Percentiles rank a stretch among this genome's conserved stretches.
Conservation (phyloP, 2,888 invertebrate genomes). For the Opisthograptis luteolata region DNA sequence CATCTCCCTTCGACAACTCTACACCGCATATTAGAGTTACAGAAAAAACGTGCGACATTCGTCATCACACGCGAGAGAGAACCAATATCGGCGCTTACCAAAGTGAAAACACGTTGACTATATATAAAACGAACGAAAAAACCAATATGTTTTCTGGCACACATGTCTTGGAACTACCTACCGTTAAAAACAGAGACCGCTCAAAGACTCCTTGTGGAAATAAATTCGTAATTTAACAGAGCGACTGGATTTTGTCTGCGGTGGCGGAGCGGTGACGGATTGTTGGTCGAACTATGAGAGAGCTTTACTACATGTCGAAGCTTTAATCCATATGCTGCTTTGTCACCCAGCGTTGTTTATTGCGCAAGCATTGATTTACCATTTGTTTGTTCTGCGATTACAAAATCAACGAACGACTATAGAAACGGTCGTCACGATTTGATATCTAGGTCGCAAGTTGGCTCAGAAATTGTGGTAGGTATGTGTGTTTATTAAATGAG, state of each 20-base stretch:
- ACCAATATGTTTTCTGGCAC: slow-evolving; percentile 70
- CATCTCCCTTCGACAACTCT: slow-evolving; percentile 3
- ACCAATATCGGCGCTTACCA: slow-evolving; percentile 64
- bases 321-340: too few relatives aligned
- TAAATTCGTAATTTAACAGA: slow-evolving; percentile 71
- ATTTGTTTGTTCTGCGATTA: too few relatives aligned
- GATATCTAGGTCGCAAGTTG: too few relatives aligned
- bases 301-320: too few relatives aligned
- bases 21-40: slow-evolving; percentile 33
- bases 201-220: slow-evolving; percentile 58
- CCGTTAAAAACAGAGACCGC: slow-evolving; percentile 65
- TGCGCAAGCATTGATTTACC: too few relatives aligned
- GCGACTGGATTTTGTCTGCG: slow-evolving; percentile 60
- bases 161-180: slow-evolving; percentile 66
- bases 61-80: slow-evolving; percentile 57
- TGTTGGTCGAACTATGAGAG: too few relatives aligned
- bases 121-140: slow-evolving; percentile 71
- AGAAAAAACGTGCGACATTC: slow-evolving; percentile 52
- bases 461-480: too few relatives aligned
- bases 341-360: too few relatives aligned
- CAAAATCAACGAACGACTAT: too few relatives aligned
- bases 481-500: too few relatives aligned
- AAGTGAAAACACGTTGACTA: slow-evolving; percentile 62
- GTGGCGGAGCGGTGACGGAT: background rate
- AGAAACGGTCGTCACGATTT: too few relatives aligned